Base-by-base conservation (phyloP, 2,113 vertebrate genomes). In the Empidonax alnorum region DNA sequence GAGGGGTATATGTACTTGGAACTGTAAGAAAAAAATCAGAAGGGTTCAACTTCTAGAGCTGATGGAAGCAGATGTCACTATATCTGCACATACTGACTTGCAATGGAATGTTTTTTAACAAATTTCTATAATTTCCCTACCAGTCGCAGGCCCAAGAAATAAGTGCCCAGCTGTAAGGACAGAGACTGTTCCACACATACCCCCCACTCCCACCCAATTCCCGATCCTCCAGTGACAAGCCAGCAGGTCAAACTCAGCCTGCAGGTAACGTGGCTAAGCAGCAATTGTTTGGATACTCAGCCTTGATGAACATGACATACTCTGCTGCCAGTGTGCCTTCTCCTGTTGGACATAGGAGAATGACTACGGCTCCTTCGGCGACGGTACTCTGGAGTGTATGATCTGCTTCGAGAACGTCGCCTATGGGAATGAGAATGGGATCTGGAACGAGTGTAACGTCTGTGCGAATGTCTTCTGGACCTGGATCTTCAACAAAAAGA, bases 291-390 rank as follows among this genome's bases (percentile, higher is more conserved):
- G 24, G 71, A 85, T 85, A 94, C 92, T 94, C 80, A 91, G 92
- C 93, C 84, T 80, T 59, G 73, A 16, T 56, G 74, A 79, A 69
- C 46, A 44, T 23, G 61, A 99, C 98, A 97, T 97, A 99, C 99
- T 98, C 98, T 98, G 98, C 98, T 99, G 95, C 98, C 98, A 84
- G 98, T 97, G 89, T 99, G 98, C 77, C 98, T 98, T 90, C 98
- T 98, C 39, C 98, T 98, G 97, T 98, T 99, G 49, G 99, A 99
- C 98, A 98, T 98, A 21, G 99, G 99, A 49, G 99, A 99, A 46
- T 98, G 98, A 94, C 99, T 99, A 84, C 98, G 98, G 97, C 98
- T 99, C 94, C 98, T 98, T 91, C 98, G 98, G 65, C 98, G 98
- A 3, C 98, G 98, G 94, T 98, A 98, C 15, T 99, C 98, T 23